Evolutionary conservation across 2,888 invertebrate genomes (phyloP).

Genomic region (Sarcophaga caerulescens): DNA sequence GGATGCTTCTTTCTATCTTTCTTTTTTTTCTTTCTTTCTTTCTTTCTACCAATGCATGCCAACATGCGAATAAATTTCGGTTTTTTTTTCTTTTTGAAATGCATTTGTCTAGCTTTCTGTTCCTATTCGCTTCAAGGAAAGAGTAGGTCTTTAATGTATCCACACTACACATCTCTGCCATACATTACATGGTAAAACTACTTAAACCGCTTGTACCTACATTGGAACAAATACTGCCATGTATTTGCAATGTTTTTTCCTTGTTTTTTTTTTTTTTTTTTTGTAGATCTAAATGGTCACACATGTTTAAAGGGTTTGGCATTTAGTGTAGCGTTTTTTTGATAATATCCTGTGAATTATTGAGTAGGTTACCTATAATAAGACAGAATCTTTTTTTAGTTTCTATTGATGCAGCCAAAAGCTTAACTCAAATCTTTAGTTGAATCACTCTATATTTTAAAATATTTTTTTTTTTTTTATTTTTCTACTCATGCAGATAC

Average conservation of each 20-base stretch:
- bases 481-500: slow-evolving; percentile 38
- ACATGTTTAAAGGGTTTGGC: neutral
- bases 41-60: slow-evolving; percentile 50
- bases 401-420: no score
- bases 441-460: neutral
- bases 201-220: slow-evolving; percentile 24
- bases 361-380: no score
- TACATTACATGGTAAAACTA: slow-evolving; percentile 36
- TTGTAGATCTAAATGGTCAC: neutral
- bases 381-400: no score
- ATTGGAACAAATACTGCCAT: neutral
- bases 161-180: slow-evolving; percentile 34
- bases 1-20: slow-evolving; percentile 50
- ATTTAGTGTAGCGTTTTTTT: neutral
- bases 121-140: slow-evolving; percentile 23
- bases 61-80: slow-evolving; percentile 63
- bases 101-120: slow-evolving; percentile 23
- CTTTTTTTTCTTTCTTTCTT: no score
- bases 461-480: neutral
- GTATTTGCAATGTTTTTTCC: no score
- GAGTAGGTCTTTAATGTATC: slow-evolving; percentile 21
- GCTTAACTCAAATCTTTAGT: no score
- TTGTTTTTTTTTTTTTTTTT: neutral
- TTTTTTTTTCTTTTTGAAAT: neutral
- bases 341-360: neutral